These are phyloP conservation scores for Phlogophora meticulosa DNA, from an alignment of 2,888 invertebrate genomes.

Conservation along the genomic window DNA sequence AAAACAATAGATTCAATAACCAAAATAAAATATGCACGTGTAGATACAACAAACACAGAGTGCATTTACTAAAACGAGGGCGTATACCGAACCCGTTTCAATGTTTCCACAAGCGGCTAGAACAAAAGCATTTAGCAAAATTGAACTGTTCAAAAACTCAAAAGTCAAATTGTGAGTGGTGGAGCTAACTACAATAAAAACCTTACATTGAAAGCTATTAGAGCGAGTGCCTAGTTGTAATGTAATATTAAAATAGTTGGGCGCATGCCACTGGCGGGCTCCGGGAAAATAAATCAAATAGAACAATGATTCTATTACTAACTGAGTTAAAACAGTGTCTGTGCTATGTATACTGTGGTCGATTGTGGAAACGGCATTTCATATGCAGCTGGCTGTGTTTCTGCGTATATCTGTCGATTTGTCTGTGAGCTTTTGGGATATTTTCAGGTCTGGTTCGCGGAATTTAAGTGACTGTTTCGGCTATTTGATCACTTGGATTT, in stretches of 20 bases:
- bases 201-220: slow-evolving; percentile 78
- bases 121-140: slow-evolving; percentile 65
- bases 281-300: slow-evolving; percentile 76
- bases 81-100: slow-evolving; percentile 32
- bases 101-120: slow-evolving; percentile 43
- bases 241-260: slow-evolving; percentile 82
- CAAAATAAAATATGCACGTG: slow-evolving; percentile 19
- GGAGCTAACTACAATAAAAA: slow-evolving; percentile 76
- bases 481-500: background rate
- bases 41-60: slow-evolving; percentile 31
- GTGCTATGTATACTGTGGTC: background rate
- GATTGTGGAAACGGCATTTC: slow-evolving; percentile 37
- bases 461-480: background rate
- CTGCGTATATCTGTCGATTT: slow-evolving; percentile 17
- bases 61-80: slow-evolving; percentile 32
- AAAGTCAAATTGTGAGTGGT: slow-evolving; percentile 66
- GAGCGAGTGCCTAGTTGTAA: slow-evolving; percentile 75
- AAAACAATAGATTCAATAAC: slow-evolving; percentile 11
- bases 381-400: slow-evolving; percentile 34
- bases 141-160: slow-evolving; percentile 61
- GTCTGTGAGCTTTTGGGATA: background rate
- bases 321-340: slow-evolving; percentile 72
- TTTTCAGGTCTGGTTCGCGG: slow-evolving; percentile 4
- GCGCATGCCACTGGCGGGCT: slow-evolving; percentile 60
- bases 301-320: slow-evolving; percentile 65